These are phyloP conservation scores for Pempheris klunzingeri DNA, from an alignment of 2,797 vertebrate species.

Conservation along the genomic window DNA sequence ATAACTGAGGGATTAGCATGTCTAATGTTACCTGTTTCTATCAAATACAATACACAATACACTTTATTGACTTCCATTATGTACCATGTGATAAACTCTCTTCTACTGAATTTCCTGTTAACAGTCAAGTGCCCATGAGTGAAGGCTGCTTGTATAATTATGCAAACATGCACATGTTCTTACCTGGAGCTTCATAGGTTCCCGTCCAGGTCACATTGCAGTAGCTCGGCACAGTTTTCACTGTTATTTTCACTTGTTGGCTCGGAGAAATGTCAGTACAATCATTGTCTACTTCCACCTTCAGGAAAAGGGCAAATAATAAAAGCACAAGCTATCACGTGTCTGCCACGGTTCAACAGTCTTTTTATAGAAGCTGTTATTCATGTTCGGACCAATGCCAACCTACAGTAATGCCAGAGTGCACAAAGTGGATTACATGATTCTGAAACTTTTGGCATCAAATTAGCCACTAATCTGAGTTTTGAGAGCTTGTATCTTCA, in stretches of 20 bases:
- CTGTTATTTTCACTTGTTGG: slow-evolving; percentile 84
- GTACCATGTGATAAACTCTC: no score
- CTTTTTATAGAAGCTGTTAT: neutral
- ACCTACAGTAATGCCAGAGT: neutral
- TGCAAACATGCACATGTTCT: slow-evolving; percentile 20
- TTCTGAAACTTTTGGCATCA: neutral
- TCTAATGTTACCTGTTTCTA: neutral
- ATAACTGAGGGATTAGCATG: neutral
- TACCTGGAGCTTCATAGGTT: slow-evolving; percentile 88
- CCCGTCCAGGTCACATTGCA: slow-evolving; percentile 83
- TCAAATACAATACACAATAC: neutral
- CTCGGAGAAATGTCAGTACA: slow-evolving; percentile 84
- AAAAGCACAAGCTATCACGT: neutral
- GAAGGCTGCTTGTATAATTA: neutral
- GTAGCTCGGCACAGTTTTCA: slow-evolving; percentile 89
- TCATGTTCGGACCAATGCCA: neutral
- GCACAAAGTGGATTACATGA: neutral
- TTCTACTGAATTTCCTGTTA: neutral
- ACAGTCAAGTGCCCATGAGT: neutral
- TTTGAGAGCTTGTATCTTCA: neutral
- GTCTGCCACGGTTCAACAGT: neutral
- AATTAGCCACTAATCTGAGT: neutral
- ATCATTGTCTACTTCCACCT: slow-evolving; percentile 89
- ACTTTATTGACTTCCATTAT: neutral
- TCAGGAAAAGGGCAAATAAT: neutral